Evolutionary conservation across 2,113 vertebrate genomes (phyloP), one percentile per base, ranked within the genome.

Genomic region (Scatophagus argus): DNA sequence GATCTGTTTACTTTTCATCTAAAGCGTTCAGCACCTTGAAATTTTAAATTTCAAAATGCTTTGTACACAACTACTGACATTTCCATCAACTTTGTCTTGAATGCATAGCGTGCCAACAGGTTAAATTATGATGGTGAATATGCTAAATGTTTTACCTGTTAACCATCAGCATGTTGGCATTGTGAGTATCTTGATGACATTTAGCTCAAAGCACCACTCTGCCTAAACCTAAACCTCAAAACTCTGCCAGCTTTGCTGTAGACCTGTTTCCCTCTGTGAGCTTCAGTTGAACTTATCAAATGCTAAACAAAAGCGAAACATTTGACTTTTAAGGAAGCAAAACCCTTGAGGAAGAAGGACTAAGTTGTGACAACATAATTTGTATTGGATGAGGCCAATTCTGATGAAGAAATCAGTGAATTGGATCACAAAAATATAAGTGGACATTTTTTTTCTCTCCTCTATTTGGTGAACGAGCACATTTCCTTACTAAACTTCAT

Each of bases 301-400:
- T 25, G 14, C n/a, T 59, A 21, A 16, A 25, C n/a, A 11, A 39
- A 58, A 23, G 12, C 23, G 14, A 66, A 66, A 76, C 73, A 56
- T 9, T 47, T 27, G 16, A 9, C 36, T 55, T 34, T 65, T 21
- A 41, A 25, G 29, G 31, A 41, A 43, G 25, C 41, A 9, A 6
- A 43, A 56, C 1, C 27, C 54, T 32, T 23, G 25, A n/a, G n/a
- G 59, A 39, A 3, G 12, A 43, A 34, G 6, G 2, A 54, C 39
- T 25, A 31, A n/a, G 44, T 21, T 55, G 21, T 10, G 27, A 25
- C 9, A 32, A 23, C 41, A 14, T 23, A 32, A 29, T 43, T 17
- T 51, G 59, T 47, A 27, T 21, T 59, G n/a, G n/a, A 2, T 1
- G 13, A 31, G 31, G 41, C 43, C 12, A 34, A 34, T 55, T 56